Evolutionary conservation across 2,797 vertebrate species (phyloP).

Genomic region (Eulemur mongoz): DNA sequence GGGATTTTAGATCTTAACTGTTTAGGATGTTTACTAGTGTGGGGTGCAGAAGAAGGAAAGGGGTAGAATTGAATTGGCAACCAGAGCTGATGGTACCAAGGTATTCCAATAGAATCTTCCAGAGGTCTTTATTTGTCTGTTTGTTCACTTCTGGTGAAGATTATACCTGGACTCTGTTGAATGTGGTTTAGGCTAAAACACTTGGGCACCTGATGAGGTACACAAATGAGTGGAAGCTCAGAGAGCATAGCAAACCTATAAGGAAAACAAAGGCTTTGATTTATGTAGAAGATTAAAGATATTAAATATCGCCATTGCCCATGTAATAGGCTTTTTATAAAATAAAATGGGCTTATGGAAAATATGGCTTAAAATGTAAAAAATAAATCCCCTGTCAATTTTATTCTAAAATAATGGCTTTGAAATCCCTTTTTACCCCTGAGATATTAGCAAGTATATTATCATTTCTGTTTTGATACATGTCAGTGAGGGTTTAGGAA

Average conservation of each 20-base stretch:
- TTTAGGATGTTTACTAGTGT: slow-evolving; percentile 63
- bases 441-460: background rate
- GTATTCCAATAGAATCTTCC: background rate
- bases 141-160: background rate
- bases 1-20: slow-evolving; percentile 74
- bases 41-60: background rate
- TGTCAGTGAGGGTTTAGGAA: background rate
- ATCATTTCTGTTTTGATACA: slow-evolving; percentile 10
- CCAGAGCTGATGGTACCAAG: slow-evolving; percentile 66
- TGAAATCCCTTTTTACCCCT: background rate
- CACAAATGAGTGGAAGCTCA: background rate
- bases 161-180: background rate
- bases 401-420: slow-evolving; percentile 40
- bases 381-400: background rate
- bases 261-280: background rate
- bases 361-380: slow-evolving; percentile 38
- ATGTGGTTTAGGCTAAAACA: background rate
- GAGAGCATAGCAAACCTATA: background rate
- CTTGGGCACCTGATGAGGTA: background rate
- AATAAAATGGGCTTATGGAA: slow-evolving; percentile 33
- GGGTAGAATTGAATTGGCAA: slow-evolving; percentile 15
- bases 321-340: background rate
- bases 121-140: slow-evolving; percentile 39
- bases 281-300: background rate
- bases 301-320: background rate